These are phyloP conservation scores for Lissocephala sabroskyi DNA, from an alignment of 2,888 invertebrate genomes.

Conservation along the genomic window DNA sequence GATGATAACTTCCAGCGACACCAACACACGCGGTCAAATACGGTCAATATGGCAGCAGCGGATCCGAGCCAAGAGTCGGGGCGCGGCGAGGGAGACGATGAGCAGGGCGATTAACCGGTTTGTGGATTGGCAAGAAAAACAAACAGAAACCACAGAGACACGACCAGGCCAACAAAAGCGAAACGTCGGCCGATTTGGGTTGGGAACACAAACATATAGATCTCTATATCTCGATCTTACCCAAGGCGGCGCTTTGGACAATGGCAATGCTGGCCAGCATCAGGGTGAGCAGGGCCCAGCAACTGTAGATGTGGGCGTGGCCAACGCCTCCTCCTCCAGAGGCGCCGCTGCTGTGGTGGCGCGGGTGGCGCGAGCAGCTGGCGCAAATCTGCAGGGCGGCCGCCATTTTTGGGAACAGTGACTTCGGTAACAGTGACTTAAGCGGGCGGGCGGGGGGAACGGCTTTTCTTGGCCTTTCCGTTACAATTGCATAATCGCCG, in stretches of 20 bases:
- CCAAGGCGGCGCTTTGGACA: constrained; percentile 67
- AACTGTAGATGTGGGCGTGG: constrained; percentile 47
- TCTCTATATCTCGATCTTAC: too few relatives aligned
- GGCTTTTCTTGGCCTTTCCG: constrained; percentile 26
- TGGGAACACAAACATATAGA: too few relatives aligned
- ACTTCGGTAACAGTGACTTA: constrained; percentile 11
- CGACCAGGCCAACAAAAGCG: constrained; percentile 67
- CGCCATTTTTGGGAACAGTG: constrained; percentile 36
- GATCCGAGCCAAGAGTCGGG: constrained; percentile 8
- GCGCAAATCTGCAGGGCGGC: constrained; percentile 33
- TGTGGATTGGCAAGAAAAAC: constrained; percentile 25
- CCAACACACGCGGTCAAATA: constrained; percentile 28
- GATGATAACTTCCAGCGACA: too few relatives aligned
- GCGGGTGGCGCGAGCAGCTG: constrained; percentile 38
- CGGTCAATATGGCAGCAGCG: constrained; percentile 21
- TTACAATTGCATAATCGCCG: constrained; percentile 32
- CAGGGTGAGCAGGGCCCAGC: constrained; percentile 57
- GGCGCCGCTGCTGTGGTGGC: constrained; percentile 29
- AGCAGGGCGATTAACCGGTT: constrained; percentile 22
- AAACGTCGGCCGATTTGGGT: too few relatives aligned
- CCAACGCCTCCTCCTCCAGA: too few relatives aligned
- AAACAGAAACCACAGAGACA: constrained; percentile 9
- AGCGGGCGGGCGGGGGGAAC: too few relatives aligned
- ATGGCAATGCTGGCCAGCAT: constrained; percentile 51
- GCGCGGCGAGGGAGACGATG: too few relatives aligned